These are phyloP conservation scores for Ophion ventricosus DNA, from an alignment of 2,888 invertebrate genomes.

Conservation along the genomic window DNA sequence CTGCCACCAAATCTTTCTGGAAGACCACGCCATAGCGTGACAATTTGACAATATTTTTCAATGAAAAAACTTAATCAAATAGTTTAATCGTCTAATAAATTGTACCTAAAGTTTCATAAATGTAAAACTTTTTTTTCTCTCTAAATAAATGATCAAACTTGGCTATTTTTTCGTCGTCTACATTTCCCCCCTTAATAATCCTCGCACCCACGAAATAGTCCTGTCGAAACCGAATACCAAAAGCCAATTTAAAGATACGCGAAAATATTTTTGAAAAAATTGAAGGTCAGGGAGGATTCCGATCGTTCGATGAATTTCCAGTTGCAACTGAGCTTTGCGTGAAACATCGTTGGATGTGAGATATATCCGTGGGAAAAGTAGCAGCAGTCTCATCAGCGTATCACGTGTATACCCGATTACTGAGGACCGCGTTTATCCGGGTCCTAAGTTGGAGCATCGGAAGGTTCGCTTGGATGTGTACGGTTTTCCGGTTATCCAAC, in stretches of 20 bases:
- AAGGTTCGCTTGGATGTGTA: conserved; percentile 50
- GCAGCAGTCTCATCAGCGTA: conserved; percentile 35
- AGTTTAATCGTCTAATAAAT: too few relatives aligned
- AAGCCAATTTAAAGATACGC: neutral
- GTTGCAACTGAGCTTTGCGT: neutral
- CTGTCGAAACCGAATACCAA: neutral
- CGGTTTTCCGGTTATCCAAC: conserved; percentile 58
- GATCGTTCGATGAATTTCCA: neutral
- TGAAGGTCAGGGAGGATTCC: neutral
- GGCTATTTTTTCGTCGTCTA: too few relatives aligned
- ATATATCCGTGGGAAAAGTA: conserved; percentile 76
- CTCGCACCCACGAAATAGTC: neutral
- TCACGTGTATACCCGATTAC: conserved; percentile 22
- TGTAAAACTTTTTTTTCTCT: too few relatives aligned
- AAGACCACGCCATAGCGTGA: too few relatives aligned
- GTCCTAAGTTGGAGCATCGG: conserved; percentile 52
- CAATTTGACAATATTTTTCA: too few relatives aligned
- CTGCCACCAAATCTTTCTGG: too few relatives aligned
- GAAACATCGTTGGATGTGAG: conserved; percentile 45
- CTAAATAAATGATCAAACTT: too few relatives aligned
- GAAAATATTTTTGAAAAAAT: neutral
- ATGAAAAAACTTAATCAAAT: too few relatives aligned
- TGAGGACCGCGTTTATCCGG: conserved; percentile 63
- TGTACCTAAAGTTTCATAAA: too few relatives aligned
- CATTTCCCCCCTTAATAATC: neutral